phyloP scores from a whole-genome alignment of 2,888 invertebrate species.

The Cacoxenus indagator region DNA sequence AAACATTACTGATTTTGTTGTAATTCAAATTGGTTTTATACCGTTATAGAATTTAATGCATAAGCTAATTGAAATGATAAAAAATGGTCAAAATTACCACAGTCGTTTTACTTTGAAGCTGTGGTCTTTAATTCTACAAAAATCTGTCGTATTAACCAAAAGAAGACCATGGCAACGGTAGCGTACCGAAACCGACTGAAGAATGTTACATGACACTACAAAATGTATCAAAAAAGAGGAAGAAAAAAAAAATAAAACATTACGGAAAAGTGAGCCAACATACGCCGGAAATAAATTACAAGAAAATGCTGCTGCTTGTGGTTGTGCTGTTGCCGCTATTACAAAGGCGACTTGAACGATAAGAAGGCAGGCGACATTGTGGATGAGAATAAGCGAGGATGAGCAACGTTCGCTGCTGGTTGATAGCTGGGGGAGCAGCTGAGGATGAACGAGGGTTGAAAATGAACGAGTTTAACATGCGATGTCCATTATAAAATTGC shows the following conservation, averaged over 20 bases:
- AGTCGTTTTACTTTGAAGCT: too few species aligned
- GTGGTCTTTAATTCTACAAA: background rate
- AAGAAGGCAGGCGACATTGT: background rate
- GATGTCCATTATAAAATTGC: slow-evolving; percentile 56
- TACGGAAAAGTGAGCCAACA: background rate
- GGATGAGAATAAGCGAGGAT: background rate
- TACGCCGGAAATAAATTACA: slow-evolving; percentile 49
- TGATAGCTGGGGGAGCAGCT: slow-evolving; percentile 29
- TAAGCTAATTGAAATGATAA: too few species aligned
- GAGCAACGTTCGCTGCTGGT: background rate
- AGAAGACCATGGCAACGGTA: background rate
- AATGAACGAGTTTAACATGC: slow-evolving; percentile 41
- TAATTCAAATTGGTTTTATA: too few species aligned
- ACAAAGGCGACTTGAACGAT: slow-evolving; percentile 25
- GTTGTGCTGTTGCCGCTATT: slow-evolving; percentile 48
- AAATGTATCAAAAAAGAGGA: background rate
- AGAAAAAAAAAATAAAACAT: background rate
- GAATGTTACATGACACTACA: background rate
- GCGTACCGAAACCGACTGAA: background rate
- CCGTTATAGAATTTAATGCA: too few species aligned
- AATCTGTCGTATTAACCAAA: background rate
- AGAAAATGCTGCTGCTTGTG: slow-evolving; percentile 31
- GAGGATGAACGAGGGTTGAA: slow-evolving; percentile 29
- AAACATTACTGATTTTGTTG: too few species aligned
- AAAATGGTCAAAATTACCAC: too few species aligned